These are phyloP conservation scores for Allacma fusca DNA, from an alignment of 2,888 invertebrate genomes.

Conservation along the genomic window DNA sequence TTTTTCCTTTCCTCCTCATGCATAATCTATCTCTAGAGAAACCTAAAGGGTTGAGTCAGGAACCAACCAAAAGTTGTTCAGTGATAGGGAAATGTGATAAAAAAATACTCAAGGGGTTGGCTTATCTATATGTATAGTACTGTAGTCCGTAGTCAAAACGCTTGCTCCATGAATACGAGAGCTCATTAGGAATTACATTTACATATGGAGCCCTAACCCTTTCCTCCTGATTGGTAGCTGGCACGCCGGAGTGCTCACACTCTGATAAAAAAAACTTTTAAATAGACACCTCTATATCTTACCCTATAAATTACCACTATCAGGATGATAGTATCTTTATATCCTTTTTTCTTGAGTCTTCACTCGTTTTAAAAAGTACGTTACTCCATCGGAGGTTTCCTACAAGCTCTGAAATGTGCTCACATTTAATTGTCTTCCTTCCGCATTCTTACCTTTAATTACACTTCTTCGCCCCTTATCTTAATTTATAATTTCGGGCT, in stretches of 20 bases:
- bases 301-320: background rate
- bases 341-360: constrained; percentile 18
- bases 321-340: constrained; percentile 3
- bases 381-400: too few species aligned
- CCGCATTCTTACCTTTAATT: too few species aligned
- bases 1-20: too few species aligned
- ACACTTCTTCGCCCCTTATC: too few species aligned
- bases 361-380: background rate
- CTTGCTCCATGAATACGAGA: constrained; percentile 23
- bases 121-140: too few species aligned
- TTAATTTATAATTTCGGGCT: too few species aligned
- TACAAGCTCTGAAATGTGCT: too few species aligned
- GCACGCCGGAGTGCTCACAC: background rate
- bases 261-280: background rate
- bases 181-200: constrained; percentile 28
- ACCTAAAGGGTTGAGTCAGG: too few species aligned
- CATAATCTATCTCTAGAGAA: too few species aligned
- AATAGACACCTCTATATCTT: constrained; percentile 5
- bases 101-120: constrained; percentile 5
- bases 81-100: constrained; percentile 21
- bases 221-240: background rate
- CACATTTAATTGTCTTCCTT: too few species aligned
- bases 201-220: constrained; percentile 13
- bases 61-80: too few species aligned
- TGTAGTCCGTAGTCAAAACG: constrained; percentile 10